These are phyloP conservation scores for Petrocephalus schoutedeni DNA, from an alignment of 2,797 vertebrate species.

Conservation along the genomic window DNA sequence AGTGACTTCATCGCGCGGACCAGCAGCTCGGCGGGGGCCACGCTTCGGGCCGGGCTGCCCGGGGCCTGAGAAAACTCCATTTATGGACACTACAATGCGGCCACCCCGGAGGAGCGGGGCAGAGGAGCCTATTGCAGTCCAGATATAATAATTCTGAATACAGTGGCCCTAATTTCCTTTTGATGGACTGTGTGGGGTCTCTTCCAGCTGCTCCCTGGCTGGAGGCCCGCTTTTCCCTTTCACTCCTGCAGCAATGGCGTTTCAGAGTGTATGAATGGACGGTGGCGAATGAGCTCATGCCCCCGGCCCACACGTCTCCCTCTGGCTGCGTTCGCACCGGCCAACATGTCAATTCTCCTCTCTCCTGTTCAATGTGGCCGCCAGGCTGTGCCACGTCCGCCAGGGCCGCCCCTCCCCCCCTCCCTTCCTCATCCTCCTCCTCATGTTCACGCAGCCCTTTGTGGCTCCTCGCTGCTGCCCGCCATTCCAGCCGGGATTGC, in stretches of 20 bases:
- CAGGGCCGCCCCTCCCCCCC: neutral
- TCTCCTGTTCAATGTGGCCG: neutral
- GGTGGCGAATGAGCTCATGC: constrained; percentile 8
- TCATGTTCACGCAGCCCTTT: constrained; percentile 15
- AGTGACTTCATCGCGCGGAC: constrained; percentile 49
- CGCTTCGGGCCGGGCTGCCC: neutral
- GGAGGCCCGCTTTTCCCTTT: neutral
- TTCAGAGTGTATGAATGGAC: constrained; percentile 14
- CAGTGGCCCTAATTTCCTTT: neutral
- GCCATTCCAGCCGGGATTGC: constrained; percentile 34
- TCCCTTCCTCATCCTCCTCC: constrained; percentile 23
- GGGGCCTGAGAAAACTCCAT: neutral
- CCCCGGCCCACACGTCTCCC: neutral
- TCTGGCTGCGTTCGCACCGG: neutral
- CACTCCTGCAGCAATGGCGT: neutral
- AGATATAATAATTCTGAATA: neutral
- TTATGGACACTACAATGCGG: neutral
- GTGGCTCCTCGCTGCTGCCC: neutral
- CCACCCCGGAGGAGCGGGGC: neutral
- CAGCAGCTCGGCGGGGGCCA: constrained; percentile 26
- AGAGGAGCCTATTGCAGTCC: constrained; percentile 34
- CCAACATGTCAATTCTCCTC: constrained; percentile 6
- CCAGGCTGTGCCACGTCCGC: constrained; percentile 1
- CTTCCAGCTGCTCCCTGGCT: constrained; percentile 15
- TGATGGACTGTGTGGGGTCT: neutral